Evolutionary conservation across 2,888 invertebrate genomes (phyloP).

Genomic region (Eristalinus aeneus): DNA sequence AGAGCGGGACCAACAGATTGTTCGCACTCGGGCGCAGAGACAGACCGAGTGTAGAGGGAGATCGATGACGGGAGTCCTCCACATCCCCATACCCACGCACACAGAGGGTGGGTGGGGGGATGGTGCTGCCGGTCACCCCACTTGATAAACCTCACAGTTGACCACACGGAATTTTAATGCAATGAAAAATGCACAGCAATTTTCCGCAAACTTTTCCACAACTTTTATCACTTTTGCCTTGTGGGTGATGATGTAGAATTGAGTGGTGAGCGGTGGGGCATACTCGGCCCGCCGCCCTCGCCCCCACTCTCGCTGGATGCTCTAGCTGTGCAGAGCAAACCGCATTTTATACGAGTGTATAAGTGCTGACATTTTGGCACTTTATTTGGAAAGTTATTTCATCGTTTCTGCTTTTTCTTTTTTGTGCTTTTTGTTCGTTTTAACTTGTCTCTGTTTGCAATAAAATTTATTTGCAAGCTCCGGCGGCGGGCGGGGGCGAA

Average conservation of each 20-base stretch:
- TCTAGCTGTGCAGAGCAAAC: conserved; percentile 33
- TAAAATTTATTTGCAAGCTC: conserved; percentile 55
- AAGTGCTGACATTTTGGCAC: conserved; percentile 69
- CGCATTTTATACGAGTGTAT: conserved; percentile 65
- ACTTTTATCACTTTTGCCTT: conserved; percentile 69
- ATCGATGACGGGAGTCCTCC: background rate
- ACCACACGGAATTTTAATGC: conserved; percentile 69
- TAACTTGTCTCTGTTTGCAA: conserved; percentile 46
- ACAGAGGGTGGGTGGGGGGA: background rate
- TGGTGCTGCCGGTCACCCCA: background rate
- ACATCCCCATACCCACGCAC: background rate
- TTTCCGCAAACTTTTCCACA: conserved; percentile 70
- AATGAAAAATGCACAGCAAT: conserved; percentile 69
- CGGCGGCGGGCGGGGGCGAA: conserved; percentile 5
- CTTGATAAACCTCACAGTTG: conserved; percentile 49
- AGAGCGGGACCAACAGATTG: background rate
- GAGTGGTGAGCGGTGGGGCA: conserved; percentile 21
- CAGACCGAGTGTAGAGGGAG: background rate
- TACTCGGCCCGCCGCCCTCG: too few relatives aligned
- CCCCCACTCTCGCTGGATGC: background rate
- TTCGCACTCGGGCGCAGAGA: background rate
- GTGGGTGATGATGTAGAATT: conserved; percentile 54
- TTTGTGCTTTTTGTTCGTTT: conserved; percentile 27
- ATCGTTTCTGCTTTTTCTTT: background rate
- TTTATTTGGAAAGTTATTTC: conserved; percentile 55